Conservation (phyloP, 2,113 vertebrate genomes). For the Orientallactaga bullata region DNA sequence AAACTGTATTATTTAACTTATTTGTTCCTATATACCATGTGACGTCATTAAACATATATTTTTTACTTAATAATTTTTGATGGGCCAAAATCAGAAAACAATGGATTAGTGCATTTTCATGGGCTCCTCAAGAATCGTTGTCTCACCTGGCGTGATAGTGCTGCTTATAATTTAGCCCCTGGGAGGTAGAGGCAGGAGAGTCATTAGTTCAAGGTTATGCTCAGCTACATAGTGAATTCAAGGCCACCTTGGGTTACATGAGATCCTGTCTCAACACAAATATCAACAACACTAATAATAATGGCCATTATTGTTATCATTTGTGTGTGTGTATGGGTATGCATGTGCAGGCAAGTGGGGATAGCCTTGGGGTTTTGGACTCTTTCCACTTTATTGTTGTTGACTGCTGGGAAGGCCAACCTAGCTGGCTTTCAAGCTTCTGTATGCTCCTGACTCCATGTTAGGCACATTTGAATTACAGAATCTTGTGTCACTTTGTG, state of each 20-base stretch:
- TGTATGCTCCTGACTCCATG: no score
- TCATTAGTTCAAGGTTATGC: background rate
- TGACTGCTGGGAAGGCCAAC: no score
- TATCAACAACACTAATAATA: background rate
- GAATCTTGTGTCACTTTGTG: no score
- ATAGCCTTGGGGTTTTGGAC: no score
- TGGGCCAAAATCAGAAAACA: conserved; percentile 26
- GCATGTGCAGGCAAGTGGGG: no score
- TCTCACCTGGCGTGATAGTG: background rate
- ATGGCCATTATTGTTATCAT: no score
- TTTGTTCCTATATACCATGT: conserved; percentile 17
- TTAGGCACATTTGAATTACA: no score
- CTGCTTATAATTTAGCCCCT: background rate
- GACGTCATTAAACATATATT: conserved; percentile 27
- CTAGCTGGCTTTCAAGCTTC: no score
- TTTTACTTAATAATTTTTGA: conserved; percentile 30
- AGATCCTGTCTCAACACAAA: background rate
- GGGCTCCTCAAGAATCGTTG: background rate
- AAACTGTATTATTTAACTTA: background rate
- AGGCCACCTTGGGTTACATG: background rate
- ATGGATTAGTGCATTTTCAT: background rate
- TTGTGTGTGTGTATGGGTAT: no score
- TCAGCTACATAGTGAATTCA: background rate
- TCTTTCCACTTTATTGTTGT: no score
- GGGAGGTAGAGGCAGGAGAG: background rate